Conservation (phyloP, 2,797 vertebrate genomes). For the Podarcis siculus region DNA sequence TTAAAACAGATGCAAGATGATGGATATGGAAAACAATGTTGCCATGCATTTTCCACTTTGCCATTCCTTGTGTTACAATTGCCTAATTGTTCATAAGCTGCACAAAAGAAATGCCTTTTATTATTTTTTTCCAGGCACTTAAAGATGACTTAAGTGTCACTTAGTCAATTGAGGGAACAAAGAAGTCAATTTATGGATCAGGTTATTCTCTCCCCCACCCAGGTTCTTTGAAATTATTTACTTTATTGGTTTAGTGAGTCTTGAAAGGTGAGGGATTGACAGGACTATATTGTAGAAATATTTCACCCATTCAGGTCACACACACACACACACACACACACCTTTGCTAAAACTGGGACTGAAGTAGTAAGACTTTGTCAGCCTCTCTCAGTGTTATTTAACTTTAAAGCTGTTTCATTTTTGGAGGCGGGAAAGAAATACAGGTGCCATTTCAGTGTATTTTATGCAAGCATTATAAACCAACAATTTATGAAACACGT, state of each 20-base stretch:
- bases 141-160: conserved; percentile 73
- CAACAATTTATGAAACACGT: neutral
- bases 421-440: conserved; percentile 37
- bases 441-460: neutral
- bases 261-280: conserved; percentile 71
- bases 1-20: conserved; percentile 47
- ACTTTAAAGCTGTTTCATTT: neutral
- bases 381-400: conserved; percentile 29
- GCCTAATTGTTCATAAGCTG: conserved; percentile 71
- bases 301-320: conserved; percentile 50
- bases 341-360: conserved; percentile 54
- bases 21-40: conserved; percentile 61
- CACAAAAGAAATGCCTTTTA: conserved; percentile 73
- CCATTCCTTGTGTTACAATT: conserved; percentile 61
- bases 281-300: conserved; percentile 59
- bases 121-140: conserved; percentile 70
- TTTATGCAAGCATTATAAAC: conserved; percentile 12
- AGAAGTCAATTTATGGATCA: conserved; percentile 75
- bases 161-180: conserved; percentile 76
- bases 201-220: conserved; percentile 63
- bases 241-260: conserved; percentile 66
- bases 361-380: conserved; percentile 62
- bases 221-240: conserved; percentile 73
- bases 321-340: conserved; percentile 24
- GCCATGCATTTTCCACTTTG: conserved; percentile 56